Evolutionary conservation across 1,140 invertebrate genomes (phyloP), one percentile per base, ranked within the genome.

Genomic region (Sipha flava): DNA sequence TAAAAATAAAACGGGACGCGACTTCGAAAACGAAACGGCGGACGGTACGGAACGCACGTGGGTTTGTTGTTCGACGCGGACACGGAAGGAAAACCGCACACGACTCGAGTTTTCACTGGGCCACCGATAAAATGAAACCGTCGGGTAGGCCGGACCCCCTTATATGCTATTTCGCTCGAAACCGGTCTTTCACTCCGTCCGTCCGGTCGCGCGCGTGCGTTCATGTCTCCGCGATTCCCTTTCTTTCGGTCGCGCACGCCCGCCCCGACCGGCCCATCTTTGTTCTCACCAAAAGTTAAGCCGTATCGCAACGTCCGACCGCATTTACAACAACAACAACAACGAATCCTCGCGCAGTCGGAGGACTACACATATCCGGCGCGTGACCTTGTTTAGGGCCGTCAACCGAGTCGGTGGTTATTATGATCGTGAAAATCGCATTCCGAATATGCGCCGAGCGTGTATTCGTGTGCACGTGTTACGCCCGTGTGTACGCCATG

Each of bases 151-250:
- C 16, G 72, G 47, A 52, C 72, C 47, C 72, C 45, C 47, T 75
- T 75, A 57, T 75, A 75, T 75, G 72, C 72, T n/a, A 75, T 75
- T 75, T 75, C 72, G 26, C 29, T 23, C 18, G 23, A 21, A 47
- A 75, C 72, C 49, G 72, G 72, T 75, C 68, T 72, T 72, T 72
- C 68, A 72, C 68, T 72, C 7, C 43, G 18, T 4, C 40, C 21
- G 45, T 9, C 9, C 31, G 18, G 16, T 9, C 14, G 23, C 29
- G 6, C 1, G 16, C 26, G 5, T 12, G n/a, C 31, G 49, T 52
- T 52, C 49, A n/a, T n/a, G 21, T 52, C 49, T 52, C 49, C 49
- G 14, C 72, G 29, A 37, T 75, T 54, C 72, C 72, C 49, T 75
- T 75, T 54, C 49, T 75, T 54, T n/a, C n/a, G n/a, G n/a, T n/a